phyloP scores from a whole-genome alignment of 2,113 vertebrate species.

The Centropus bengalensis region DNA sequence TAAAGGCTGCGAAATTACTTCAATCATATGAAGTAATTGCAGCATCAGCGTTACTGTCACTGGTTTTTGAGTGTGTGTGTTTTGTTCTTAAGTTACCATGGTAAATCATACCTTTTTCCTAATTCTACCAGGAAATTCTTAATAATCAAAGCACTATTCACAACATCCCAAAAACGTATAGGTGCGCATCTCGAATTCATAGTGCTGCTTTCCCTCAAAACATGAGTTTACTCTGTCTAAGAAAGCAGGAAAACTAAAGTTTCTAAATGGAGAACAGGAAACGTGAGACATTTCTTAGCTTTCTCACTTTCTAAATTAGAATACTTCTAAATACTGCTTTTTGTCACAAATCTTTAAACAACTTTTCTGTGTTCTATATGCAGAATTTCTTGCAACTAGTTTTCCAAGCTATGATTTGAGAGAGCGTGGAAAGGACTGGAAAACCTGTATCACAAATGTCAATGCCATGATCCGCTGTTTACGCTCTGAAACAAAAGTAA shows the following conservation, averaged over 20 bases:
- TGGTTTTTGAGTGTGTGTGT: neutral
- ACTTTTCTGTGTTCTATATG: neutral
- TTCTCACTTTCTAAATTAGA: neutral
- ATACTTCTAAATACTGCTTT: neutral
- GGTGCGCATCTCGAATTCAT: neutral
- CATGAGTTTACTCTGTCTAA: neutral
- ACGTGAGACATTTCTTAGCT: neutral
- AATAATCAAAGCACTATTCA: neutral
- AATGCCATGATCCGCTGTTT: slow-evolving; percentile 74
- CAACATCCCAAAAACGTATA: neutral
- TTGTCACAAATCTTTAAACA: neutral
- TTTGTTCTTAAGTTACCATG: neutral
- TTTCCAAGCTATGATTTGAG: slow-evolving; percentile 79
- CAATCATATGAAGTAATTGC: neutral
- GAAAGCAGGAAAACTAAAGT: neutral
- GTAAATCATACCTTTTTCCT: neutral
- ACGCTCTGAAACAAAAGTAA: slow-evolving; percentile 63
- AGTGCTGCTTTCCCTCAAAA: neutral
- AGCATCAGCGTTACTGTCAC: neutral
- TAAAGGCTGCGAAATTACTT: neutral
- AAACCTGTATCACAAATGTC: slow-evolving; percentile 74
- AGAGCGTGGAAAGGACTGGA: slow-evolving; percentile 81
- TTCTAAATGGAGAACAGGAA: neutral
- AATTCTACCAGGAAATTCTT: neutral
- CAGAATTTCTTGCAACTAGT: slow-evolving; percentile 76